Conservation (phyloP, 53 echinoderm and acorn worm species). For the Astropecten irregularis region DNA sequence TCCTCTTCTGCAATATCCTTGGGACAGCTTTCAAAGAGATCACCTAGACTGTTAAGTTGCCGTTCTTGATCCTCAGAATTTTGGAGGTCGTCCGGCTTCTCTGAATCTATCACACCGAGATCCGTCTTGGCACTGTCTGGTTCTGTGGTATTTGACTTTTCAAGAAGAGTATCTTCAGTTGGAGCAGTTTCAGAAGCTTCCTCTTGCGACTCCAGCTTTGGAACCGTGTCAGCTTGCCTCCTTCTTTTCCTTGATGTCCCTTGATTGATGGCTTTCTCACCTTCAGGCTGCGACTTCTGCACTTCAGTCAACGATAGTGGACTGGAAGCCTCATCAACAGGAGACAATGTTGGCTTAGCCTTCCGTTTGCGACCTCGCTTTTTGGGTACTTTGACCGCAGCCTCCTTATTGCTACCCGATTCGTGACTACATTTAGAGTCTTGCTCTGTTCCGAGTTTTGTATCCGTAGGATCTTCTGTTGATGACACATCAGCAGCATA, state of each 20-base stretch:
- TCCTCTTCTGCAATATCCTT: neutral
- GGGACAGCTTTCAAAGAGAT: slow-evolving; percentile 69
- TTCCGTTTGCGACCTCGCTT: slow-evolving; percentile 23
- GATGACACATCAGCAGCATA: slow-evolving; percentile 45
- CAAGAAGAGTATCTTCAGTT: neutral
- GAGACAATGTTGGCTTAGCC: neutral
- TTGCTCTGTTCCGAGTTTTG: neutral
- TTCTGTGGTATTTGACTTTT: neutral
- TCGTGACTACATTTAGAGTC: neutral
- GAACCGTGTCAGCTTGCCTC: neutral
- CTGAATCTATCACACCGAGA: neutral
- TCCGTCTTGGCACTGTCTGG: neutral
- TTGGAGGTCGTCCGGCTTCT: neutral
- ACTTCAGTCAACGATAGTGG: neutral
- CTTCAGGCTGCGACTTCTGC: neutral
- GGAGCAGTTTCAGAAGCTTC: neutral
- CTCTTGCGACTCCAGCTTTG: neutral
- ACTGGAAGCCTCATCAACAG: neutral
- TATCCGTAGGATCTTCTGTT: neutral
- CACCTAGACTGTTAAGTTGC: slow-evolving; percentile 63
- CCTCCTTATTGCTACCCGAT: neutral
- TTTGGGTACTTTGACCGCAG: neutral
- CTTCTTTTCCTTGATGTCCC: neutral
- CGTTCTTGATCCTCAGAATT: slow-evolving; percentile 10
- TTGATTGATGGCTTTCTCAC: neutral